These are phyloP conservation scores for Rissa tridactyla DNA, from an alignment of 2,113 vertebrate species.

Conservation along the genomic window DNA sequence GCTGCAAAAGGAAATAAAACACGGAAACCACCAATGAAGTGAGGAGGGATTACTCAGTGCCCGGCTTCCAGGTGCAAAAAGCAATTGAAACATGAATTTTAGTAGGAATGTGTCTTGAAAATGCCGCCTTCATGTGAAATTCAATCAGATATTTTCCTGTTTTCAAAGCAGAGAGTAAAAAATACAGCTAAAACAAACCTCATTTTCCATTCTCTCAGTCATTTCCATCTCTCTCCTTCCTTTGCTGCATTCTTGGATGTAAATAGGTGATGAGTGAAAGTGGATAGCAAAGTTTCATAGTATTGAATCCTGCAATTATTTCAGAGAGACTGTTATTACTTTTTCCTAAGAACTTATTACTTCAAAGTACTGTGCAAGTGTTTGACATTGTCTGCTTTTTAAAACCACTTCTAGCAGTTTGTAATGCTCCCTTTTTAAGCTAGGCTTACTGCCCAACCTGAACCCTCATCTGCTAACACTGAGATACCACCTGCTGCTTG, in stretches of 20 bases:
- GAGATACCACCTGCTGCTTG: not conserved
- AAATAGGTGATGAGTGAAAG: not conserved
- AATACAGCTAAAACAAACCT: not conserved
- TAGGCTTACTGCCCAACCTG: not conserved
- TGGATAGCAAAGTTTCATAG: not conserved
- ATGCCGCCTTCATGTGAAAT: not conserved
- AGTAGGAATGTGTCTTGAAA: not conserved
- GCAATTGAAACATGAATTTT: not conserved
- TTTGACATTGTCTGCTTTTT: not conserved
- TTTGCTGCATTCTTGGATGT: not conserved
- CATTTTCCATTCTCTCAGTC: not conserved
- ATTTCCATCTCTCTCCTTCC: not conserved
- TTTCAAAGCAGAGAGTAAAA: not conserved
- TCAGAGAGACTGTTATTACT: not conserved
- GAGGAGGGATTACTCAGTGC: not conserved
- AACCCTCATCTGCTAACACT: not conserved
- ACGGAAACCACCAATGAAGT: not conserved
- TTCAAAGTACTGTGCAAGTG: not conserved
- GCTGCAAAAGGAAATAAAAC: not conserved
- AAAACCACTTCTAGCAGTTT: not conserved
- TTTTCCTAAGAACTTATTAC: not conserved
- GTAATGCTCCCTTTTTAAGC: not conserved
- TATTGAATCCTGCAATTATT: not conserved
- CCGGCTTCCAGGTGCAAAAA: not conserved
- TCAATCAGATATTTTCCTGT: not conserved